Evolutionary conservation across 2,888 invertebrate species (phyloP), one percentile per base, ranked within the genome.

Genomic region (Hypsopygia costalis): DNA sequence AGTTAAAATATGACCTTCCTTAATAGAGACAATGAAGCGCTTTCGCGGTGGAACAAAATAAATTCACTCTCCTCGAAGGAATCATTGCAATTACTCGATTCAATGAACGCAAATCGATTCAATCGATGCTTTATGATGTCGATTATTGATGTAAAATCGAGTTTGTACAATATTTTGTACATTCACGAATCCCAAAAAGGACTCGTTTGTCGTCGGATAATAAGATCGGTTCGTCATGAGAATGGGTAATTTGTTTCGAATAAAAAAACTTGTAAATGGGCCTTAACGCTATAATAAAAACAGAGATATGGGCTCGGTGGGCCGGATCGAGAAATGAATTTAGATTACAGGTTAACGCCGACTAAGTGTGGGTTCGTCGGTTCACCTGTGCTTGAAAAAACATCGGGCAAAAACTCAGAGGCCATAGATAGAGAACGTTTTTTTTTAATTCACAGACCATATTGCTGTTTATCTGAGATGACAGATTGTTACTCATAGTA

Each of bases 271-370:
- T 67, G 83, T 83, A 83, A 87, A 87, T 83, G 86, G 85, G 73
- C 72, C 78, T 73, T 73, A 75, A 79, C 78, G 76, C 81, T 81
- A 75, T 88, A 87, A 87, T 87, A 88, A 87, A 83, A 87, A 86
- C 80, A 74, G 77, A 87, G 80, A 80, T 81, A 83, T 79, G 78
- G 77, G 68, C 68, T 65, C 73, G 74, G 81, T 83, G 81, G 85
- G 82, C 81, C 78, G 85, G 79, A 77, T 82, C 86, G 81, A 87
- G 81, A 87, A 88, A 88, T 88, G 86, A 88, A 88, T 88, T 88
- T 88, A 88, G 88, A 88, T 88, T 88, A 87, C 78, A 88, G 82
- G 87, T 86, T 87, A 86, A 79, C 81, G 87, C 85, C 83, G 83
- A 59, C 81, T 87, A 87, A 88, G 81, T 87, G 81, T 82, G 81